Evolutionary conservation across 2,888 invertebrate genomes (phyloP).

Genomic region (Campaea margaritaria): DNA sequence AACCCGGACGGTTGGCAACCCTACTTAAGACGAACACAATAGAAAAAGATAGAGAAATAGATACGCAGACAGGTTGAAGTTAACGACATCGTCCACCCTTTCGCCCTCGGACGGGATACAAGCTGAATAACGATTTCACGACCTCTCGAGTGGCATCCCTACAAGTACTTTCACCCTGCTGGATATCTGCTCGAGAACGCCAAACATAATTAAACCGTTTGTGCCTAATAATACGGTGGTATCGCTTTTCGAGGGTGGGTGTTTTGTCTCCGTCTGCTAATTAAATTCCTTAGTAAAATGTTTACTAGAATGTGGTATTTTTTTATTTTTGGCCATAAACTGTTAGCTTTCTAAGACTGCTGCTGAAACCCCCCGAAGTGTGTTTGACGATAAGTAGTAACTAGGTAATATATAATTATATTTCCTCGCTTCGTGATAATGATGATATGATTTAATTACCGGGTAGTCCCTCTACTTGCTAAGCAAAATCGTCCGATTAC

Average conservation of each 20-base stretch:
- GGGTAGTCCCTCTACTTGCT: too few species aligned
- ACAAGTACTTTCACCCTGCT: slow-evolving; percentile 25
- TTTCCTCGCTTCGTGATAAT: too few species aligned
- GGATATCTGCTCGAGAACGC: slow-evolving; percentile 6
- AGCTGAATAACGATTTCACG: slow-evolving; percentile 26
- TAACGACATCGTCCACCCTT: slow-evolving; percentile 34
- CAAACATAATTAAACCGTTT: slow-evolving; percentile 30
- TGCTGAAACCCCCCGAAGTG: too few species aligned
- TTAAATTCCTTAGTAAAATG: slow-evolving; percentile 10
- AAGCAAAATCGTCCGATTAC: too few species aligned
- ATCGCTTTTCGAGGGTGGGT: slow-evolving; percentile 12
- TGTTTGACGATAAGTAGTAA: too few species aligned
- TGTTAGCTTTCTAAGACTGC: too few species aligned
- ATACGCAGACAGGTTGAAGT: slow-evolving; percentile 9
- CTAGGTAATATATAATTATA: too few species aligned
- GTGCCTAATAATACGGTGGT: slow-evolving; percentile 27
- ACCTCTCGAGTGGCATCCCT: slow-evolving; percentile 23
- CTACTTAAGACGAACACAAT: neutral
- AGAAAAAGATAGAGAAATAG: neutral
- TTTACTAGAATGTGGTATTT: neutral
- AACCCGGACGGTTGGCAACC: too few species aligned
- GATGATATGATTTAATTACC: too few species aligned
- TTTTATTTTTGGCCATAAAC: too few species aligned
- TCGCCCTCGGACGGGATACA: slow-evolving; percentile 23
- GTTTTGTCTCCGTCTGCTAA: slow-evolving; percentile 9